phyloP scores from a whole-genome alignment of 1,140 invertebrate genomes.

The Eumeta japonica region DNA sequence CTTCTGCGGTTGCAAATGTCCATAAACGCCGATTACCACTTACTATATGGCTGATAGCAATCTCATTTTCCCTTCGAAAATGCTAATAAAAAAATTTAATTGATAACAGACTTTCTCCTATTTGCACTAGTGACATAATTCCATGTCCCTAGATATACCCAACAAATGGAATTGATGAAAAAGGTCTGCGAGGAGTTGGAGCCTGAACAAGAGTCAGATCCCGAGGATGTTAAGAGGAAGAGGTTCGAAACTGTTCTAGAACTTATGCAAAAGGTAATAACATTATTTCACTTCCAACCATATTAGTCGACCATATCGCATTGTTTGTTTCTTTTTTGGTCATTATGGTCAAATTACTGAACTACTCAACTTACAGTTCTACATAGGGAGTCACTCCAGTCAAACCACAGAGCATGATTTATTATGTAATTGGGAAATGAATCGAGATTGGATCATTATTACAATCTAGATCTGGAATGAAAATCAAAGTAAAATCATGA shows the following conservation, averaged over 20 bases:
- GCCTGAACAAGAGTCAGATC: constrained; percentile 68
- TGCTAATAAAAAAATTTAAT: background rate
- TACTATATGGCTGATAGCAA: too few species aligned
- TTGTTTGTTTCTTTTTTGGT: background rate
- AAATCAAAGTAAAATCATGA: background rate
- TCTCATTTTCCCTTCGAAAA: background rate
- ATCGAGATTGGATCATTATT: background rate
- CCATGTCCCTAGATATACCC: constrained; percentile 60
- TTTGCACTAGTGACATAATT: constrained; percentile 4
- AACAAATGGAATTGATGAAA: constrained; percentile 76
- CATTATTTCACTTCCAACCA: background rate
- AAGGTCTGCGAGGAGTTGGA: constrained; percentile 75
- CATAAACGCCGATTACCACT: too few species aligned
- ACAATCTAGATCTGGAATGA: background rate
- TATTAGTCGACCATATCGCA: background rate
- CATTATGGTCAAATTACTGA: too few species aligned
- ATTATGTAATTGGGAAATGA: too few species aligned
- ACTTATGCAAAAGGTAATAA: constrained; percentile 76
- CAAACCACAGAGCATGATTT: too few species aligned
- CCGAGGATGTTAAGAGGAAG: constrained; percentile 70
- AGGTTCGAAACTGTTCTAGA: constrained; percentile 76
- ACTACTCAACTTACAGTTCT: too few species aligned
- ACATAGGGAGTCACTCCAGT: too few species aligned
- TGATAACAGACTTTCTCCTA: too few species aligned
- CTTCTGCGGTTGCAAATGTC: background rate